Base-by-base conservation (phyloP, 2,797 vertebrate genomes). In the Catamblyrhynchus diadema region DNA sequence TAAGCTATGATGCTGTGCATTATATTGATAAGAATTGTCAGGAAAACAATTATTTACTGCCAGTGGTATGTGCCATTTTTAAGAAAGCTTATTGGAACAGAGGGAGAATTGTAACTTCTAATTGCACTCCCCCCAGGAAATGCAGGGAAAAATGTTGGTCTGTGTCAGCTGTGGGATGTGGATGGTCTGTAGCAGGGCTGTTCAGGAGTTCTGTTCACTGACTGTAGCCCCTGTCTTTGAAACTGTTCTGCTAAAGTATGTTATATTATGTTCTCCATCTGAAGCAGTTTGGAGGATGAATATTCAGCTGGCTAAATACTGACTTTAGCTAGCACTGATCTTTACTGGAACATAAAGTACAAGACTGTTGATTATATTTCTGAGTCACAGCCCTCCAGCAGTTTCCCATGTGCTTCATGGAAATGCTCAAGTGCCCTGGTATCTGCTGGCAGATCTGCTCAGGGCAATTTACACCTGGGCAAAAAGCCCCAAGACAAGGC, bases 1-100 rank as follows among this genome's bases (percentile, higher is more conserved):
- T 57, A 83, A 95, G 77, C 91, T 89, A 89, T 95, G 90, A 95
- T 95, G 93, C 93, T 87, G 89, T 94, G 88, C 96, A 93, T 92
- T 96, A 44, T 88, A 69, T 86, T 79, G 77, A 48, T 75, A 70
- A 32, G 61, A 81, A 81, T 37, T 74, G 7, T 81, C 89, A 93
- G 82, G 60, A 89, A 93, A 61, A 57, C 41, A 32, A 54, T 11
- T 41, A 79, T 80, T 79, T 93, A 9, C 93, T 90, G 30, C 39
- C 23, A 70, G 51, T 81, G 45, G 18, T 92, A 71, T 90, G 80
- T 91, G 83, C 64, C 8, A n/a, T 88, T 93, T 93, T 95, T 78
- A 79, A 69, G 61, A 61, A 74, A 78, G 16, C 1, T 1, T 60
- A 6, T 27, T 78, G 77, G 35, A 91, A 39, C 14, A 47, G 57